Base-by-base conservation (phyloP, 2,113 vertebrate genomes). In the Equus quagga region DNA sequence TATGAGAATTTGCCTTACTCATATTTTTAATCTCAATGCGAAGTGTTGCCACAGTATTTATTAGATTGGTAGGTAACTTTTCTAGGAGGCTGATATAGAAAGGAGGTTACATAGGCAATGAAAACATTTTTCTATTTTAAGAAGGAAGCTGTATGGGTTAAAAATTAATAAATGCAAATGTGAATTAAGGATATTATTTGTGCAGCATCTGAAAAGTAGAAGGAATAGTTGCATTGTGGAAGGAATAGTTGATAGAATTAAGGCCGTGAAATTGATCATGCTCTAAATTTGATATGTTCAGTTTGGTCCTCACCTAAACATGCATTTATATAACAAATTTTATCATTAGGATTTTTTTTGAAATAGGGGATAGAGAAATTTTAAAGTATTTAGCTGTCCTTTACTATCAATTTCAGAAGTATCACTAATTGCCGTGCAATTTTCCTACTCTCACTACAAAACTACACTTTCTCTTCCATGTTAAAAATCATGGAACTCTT, bases 111-210 rank as follows among this genome's bases (percentile, higher is more conserved):
- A 70, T 70, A 93, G 85, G 60, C 89, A 94, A 13, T 91, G 82
- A 91, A 94, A 97, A 89, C 51, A 76, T 80, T 96, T 96, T 97
- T 93, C 51, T 96, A 21, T 97, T 94, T 96, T 89, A 96, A 85
- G 62, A 84, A 96, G 31, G 33, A 87, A 36, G 3, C 44, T 87
- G 92, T 69, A 73, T 87, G 65, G 18, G 44, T 91, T 94, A 95
- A 88, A 26, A 88, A 24, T 92, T 95, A 94, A 93, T 96, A 96
- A 95, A 87, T 92, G 41, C 24, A 19, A 58, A n/a, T 94, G 41
- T 92, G 72, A 95, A 73, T 93, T 56, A 33, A 93, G 89, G 70
- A 79, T 96, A 54, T 65, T 90, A 28, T 83, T 94, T 91, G 36
- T 84, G 41, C 15, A 94, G 23, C n/a, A 72, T 72, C 24, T 94